These are phyloP conservation scores for Netelia virgata DNA, from an alignment of 2,888 invertebrate species.

Conservation along the genomic window DNA sequence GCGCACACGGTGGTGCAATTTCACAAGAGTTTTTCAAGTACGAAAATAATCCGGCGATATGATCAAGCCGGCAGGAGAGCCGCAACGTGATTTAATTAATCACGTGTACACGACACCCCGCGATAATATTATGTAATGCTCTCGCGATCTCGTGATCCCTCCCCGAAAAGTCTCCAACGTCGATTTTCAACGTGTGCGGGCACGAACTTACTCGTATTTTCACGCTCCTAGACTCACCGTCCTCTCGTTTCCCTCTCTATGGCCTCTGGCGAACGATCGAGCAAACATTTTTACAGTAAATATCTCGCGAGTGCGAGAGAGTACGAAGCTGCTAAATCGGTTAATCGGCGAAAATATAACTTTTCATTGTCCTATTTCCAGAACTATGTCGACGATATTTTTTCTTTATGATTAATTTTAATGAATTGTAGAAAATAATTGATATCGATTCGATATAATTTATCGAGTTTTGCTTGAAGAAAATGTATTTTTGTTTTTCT, in stretches of 20 bases:
- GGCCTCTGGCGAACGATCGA: conserved; percentile 11
- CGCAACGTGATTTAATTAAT: conserved; percentile 45
- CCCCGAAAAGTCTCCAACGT: conserved; percentile 7
- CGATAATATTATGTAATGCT: conserved; percentile 31
- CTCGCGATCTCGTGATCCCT: conserved; percentile 37
- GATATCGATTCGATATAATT: no score
- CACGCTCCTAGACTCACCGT: conserved; percentile 17
- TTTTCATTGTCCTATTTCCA: neutral
- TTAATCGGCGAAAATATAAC: neutral
- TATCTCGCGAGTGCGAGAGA: conserved; percentile 13
- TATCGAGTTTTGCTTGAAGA: no score
- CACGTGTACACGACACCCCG: conserved; percentile 31
- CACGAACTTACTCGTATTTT: conserved; percentile 14
- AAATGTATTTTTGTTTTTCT: no score
- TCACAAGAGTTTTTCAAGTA: neutral
- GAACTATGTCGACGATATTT: neutral
- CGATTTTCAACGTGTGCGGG: conserved; percentile 22
- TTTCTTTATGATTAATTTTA: no score
- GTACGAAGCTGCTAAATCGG: neutral
- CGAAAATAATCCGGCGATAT: conserved; percentile 43
- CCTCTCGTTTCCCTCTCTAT: neutral
- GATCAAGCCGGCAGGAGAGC: neutral
- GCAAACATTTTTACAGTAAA: conserved; percentile 54
- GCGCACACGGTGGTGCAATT: neutral
- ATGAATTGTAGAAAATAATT: no score